Conservation (phyloP, 2,113 vertebrate species). For the Sisor rabdophorus region DNA sequence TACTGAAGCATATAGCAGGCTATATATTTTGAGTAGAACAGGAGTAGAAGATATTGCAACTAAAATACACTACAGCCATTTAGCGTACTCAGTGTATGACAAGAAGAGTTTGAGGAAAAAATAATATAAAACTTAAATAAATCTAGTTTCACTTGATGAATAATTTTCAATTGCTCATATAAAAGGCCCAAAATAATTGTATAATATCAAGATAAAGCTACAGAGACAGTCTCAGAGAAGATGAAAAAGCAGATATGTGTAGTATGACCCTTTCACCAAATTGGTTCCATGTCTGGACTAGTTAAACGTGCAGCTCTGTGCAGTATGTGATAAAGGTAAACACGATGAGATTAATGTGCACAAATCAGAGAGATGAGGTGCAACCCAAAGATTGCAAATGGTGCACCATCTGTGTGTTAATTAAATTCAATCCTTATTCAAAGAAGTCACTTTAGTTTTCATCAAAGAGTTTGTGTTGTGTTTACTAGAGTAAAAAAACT, state of each 20-base stretch:
- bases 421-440: conserved; percentile 14
- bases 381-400: neutral
- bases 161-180: conserved; percentile 1
- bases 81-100: neutral
- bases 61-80: neutral
- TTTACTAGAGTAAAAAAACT: conserved; percentile 14
- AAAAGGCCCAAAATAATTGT: conserved; percentile 31
- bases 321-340: conserved; percentile 7
- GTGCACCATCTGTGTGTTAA: conserved; percentile 2
- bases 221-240: conserved; percentile 27
- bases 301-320: conserved; percentile 38
- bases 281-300: conserved; percentile 17
- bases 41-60: neutral
- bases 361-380: neutral
- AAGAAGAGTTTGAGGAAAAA: conserved; percentile 22
- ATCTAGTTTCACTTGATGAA: conserved; percentile 31
- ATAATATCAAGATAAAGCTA: conserved; percentile 31
- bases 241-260: neutral
- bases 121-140: conserved; percentile 35
- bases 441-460: neutral
- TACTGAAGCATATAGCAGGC: neutral
- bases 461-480: conserved; percentile 22
- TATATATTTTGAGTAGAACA: conserved; percentile 54
- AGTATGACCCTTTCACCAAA: conserved; percentile 24
- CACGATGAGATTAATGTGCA: neutral